Evolutionary conservation across 2,797 vertebrate species (phyloP), one percentile per base, ranked within the genome.

Genomic region (Sebastes minor): DNA sequence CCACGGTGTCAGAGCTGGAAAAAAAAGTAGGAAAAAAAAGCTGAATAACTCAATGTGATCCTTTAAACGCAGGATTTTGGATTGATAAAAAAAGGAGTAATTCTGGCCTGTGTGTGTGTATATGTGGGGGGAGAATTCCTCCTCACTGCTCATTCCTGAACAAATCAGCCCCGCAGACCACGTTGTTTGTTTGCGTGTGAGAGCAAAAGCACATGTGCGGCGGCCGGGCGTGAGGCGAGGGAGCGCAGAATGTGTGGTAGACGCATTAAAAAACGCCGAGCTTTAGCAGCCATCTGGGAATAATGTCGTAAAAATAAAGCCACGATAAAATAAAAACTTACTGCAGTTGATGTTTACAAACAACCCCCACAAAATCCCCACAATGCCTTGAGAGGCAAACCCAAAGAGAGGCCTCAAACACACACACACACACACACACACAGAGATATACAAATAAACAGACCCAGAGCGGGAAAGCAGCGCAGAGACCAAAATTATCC

Each of bases 341-440:
- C 88, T 91, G 88, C 87, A 86, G 88, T 81, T 90, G 86, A 90
- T 95, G 91, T 94, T 95, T 94, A 95, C 94, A 93, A 95, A 96
- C 93, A 95, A 88, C 78, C 82, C 83, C 81, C 68, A 78, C 67
- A 81, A 80, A 88, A 87, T 82, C 66, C 69, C 83, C 85, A 81
- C 81, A 87, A 90, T 89, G 91, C 87, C 83, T 83, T 72, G 59
- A 86, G 87, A 88, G 64, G 81, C 49, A 14, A 86, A 85, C 82
- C 67, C 69, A 27, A 60, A 79, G 64, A 84, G 74, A 63, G 70
- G 76, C 81, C 78, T 59, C 73, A 81, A 25, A 82, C 38, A 67
- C 67, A 69, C 60, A 80, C 68, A 67, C 67, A 69, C 60, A 80
- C 67, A 65, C 56, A 74, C 46, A 74, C 38, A 52, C 18, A 64